Conservation (phyloP, 2,113 vertebrate genomes). For the Rhombomys opimus region DNA sequence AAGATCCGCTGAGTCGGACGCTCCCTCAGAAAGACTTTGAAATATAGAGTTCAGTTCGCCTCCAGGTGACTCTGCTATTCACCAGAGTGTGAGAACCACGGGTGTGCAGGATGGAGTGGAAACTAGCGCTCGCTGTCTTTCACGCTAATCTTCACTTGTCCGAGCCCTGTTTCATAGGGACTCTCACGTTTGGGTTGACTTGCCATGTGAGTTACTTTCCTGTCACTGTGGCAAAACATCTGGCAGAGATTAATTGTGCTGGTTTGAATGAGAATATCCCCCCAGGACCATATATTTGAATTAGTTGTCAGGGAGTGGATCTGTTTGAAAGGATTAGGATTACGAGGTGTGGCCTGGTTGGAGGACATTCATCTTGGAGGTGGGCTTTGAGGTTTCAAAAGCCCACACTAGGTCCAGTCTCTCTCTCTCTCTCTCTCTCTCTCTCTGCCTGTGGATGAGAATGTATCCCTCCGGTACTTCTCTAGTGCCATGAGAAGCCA, state of each 20-base stretch:
- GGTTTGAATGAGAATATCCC: neutral
- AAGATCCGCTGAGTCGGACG: neutral
- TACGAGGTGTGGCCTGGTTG: neutral
- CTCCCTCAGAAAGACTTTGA: neutral
- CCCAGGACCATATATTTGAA: neutral
- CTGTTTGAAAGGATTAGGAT: neutral
- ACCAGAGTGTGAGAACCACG: no score
- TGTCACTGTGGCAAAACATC: neutral
- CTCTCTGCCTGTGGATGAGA: neutral
- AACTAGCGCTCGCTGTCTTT: accelerated
- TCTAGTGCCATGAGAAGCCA: no score
- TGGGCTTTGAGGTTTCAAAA: neutral
- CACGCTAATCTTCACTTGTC: neutral
- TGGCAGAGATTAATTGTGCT: neutral
- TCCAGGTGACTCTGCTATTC: neutral
- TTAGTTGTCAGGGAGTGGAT: neutral
- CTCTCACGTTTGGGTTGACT: neutral
- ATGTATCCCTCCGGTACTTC: no score
- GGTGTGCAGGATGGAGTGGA: accelerated
- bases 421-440: no score
- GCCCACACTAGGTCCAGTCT: neutral
- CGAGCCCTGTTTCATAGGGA: neutral
- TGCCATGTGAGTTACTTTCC: neutral
- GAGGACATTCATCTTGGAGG: neutral
- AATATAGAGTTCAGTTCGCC: neutral